Base-by-base conservation (phyloP, 2,888 invertebrate species). In the Nycteola revayana region DNA sequence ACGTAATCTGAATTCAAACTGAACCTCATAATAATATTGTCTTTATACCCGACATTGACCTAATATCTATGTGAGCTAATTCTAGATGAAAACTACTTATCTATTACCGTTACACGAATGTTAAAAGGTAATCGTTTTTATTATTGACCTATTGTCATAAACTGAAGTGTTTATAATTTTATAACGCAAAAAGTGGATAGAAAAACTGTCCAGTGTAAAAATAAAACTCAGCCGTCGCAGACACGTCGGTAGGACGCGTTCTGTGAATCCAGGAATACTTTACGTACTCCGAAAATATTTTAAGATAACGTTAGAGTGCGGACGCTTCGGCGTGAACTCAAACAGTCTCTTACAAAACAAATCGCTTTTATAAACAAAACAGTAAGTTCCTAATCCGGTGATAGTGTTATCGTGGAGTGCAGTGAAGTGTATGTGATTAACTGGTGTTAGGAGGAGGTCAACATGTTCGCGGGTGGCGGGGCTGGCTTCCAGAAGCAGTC, bases 401-500 rank as follows among this genome's bases (percentile, higher is more conserved):
- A 10, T 22, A 17, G 10, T 8, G 33, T 21, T 11, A 8, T 9
- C 37, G 43, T 38, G 32, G 10, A 18, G 34, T 35, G 33, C 11
- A 24, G 36, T 41, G 28, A n/a, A 5, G 2, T 7, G 3, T n/a
- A 21, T 2, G 21, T 21, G 21, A n/a, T 21, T 2, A 14, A 6
- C 6, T 18, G 18, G 31, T 26, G 25, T 9, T 23, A n/a, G 18
- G 14, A 10, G 35, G 28, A 32, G 32, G 42, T 48, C 41, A 33
- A 1, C 7, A 86, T 86, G 86, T 85, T 86, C 42, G 85, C 85
- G 51, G 84, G 85, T 1, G 84, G 84, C 5, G 85, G 84, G 11
- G 84, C 85, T 6, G 85, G 84, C 5, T 84, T 85, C 42, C 85
- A 85, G 44, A 85, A 83, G 59, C 81, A 81, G 55, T 80, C 82